Evolutionary conservation across 2,797 vertebrate genomes (phyloP).

Genomic region (Buceros bicornis): DNA sequence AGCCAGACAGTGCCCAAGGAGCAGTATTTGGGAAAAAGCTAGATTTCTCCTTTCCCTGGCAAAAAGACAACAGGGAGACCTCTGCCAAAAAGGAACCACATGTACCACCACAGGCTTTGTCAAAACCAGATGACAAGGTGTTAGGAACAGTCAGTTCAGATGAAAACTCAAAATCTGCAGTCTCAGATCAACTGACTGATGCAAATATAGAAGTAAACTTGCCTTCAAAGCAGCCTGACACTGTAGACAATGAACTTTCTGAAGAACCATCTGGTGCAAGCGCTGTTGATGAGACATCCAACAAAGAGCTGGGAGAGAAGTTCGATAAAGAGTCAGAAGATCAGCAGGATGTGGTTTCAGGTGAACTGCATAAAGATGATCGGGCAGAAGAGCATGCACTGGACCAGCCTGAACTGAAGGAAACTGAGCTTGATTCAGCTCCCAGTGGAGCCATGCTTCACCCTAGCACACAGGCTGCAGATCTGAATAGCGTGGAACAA

Average conservation of each 20-base stretch:
- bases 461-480: constrained; percentile 82
- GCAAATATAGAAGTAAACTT: constrained; percentile 32
- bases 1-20: constrained; percentile 75
- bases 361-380: constrained; percentile 17
- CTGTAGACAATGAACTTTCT: constrained; percentile 1
- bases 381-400: background rate
- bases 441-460: constrained; percentile 66
- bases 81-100: constrained; percentile 64
- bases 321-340: background rate
- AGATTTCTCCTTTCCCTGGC: constrained; percentile 86
- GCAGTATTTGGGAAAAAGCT: constrained; percentile 88
- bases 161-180: constrained; percentile 42
- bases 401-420: constrained; percentile 55
- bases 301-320: background rate
- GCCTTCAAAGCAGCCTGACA: constrained; percentile 1
- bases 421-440: constrained; percentile 57
- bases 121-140: constrained; percentile 58
- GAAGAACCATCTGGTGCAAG: background rate
- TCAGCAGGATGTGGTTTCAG: background rate
- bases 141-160: constrained; percentile 56
- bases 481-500: constrained; percentile 80
- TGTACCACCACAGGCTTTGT: constrained; percentile 77
- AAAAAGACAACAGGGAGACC: constrained; percentile 76
- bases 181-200: constrained; percentile 18
- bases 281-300: background rate